Conservation (phyloP, 2,888 invertebrate genomes). For the Athetis lepigone region DNA sequence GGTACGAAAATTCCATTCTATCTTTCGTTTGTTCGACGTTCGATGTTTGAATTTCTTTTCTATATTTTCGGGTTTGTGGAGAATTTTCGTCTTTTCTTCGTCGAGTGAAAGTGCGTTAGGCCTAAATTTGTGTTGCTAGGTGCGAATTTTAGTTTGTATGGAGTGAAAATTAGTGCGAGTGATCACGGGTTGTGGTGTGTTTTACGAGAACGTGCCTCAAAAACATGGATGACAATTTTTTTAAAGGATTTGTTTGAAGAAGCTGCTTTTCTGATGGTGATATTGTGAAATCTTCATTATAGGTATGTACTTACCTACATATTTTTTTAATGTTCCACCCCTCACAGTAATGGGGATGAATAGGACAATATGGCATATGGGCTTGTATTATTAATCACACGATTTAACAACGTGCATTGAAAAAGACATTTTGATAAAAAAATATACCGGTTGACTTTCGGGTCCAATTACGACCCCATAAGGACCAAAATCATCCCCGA, state of each 20-base stretch:
- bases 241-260: conserved; percentile 8
- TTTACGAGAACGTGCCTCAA: conserved; percentile 4
- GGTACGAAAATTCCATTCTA: conserved; percentile 64
- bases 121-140: conserved; percentile 54
- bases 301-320: conserved; percentile 38
- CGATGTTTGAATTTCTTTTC: conserved; percentile 39
- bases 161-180: conserved; percentile 31
- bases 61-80: conserved; percentile 11
- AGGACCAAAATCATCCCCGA: conserved; percentile 11
- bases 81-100: conserved; percentile 10
- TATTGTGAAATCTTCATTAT: conserved; percentile 14
- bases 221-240: conserved; percentile 16
- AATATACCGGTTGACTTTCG: neutral
- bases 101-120: conserved; percentile 49
- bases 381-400: neutral
- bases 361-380: neutral
- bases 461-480: conserved; percentile 1
- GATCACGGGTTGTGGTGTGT: conserved; percentile 28
- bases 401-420: conserved; percentile 15
- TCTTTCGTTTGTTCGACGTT: conserved; percentile 45
- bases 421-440: too few species aligned
- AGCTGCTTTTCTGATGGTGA: conserved; percentile 24
- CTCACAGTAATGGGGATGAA: neutral
- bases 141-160: conserved; percentile 13
- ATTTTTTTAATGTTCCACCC: conserved; percentile 8